Conservation (phyloP, 2,888 invertebrate species). For the Oligia strigilis region DNA sequence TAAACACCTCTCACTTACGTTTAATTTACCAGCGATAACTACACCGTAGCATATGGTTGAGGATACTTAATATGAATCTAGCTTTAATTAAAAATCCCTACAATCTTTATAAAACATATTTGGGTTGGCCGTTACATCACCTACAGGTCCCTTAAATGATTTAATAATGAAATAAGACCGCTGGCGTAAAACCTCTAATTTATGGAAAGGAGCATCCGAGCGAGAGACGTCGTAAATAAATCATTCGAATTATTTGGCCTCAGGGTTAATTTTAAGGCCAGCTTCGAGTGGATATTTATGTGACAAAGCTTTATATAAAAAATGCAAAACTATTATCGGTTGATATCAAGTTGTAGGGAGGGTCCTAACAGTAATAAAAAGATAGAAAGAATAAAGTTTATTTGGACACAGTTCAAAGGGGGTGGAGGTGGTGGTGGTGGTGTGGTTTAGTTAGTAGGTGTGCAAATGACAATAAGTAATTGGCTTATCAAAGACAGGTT, state of each 20-base stretch:
- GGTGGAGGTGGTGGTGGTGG: too few relatives aligned
- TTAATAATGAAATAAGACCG: constrained; percentile 73
- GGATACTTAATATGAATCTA: constrained; percentile 18
- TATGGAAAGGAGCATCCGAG: constrained; percentile 69
- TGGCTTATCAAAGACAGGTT: background rate
- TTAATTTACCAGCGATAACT: background rate
- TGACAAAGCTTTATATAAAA: background rate
- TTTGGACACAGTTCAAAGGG: too few relatives aligned
- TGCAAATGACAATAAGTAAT: background rate
- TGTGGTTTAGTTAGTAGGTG: too few relatives aligned
- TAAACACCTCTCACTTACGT: background rate
- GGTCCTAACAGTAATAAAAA: background rate
- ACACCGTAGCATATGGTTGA: background rate
- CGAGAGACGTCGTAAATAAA: constrained; percentile 72
- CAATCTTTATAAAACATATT: constrained; percentile 47
- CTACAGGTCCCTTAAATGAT: constrained; percentile 59
- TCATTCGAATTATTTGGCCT: constrained; percentile 71
- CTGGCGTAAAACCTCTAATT: constrained; percentile 71
- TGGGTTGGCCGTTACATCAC: constrained; percentile 41
- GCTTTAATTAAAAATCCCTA: constrained; percentile 40
- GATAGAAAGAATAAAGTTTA: too few relatives aligned
- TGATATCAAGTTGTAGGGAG: background rate
- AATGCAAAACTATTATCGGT: background rate
- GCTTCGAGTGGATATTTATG: constrained; percentile 18
- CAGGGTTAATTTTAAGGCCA: constrained; percentile 67